Conservation (phyloP, 2,113 vertebrate genomes). For the Serinus canaria region DNA sequence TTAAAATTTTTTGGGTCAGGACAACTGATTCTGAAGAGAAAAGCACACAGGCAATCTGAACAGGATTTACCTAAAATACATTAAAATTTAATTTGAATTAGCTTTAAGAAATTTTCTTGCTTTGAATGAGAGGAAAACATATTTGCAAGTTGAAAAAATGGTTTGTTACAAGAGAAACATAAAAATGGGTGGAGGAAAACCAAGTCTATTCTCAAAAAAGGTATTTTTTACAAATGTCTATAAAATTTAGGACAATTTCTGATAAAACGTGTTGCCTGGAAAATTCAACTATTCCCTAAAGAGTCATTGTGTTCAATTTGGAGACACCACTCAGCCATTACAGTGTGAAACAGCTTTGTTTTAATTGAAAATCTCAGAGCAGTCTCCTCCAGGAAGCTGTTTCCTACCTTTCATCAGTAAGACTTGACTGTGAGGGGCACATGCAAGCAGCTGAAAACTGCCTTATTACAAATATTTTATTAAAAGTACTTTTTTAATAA, state of each 20-base stretch:
- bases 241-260: background rate
- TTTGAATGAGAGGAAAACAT: background rate
- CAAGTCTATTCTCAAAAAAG: background rate
- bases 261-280: background rate
- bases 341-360: background rate
- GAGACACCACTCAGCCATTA: background rate
- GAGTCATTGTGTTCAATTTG: background rate
- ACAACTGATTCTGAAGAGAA: background rate
- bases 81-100: background rate
- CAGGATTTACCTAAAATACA: background rate
- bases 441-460: background rate
- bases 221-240: background rate
- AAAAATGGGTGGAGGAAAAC: background rate
- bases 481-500: background rate
- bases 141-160: background rate
- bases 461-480: background rate
- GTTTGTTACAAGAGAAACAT: background rate
- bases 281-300: background rate
- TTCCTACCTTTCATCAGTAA: background rate
- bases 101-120: background rate
- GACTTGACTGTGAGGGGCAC: background rate
- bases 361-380: background rate
- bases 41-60: background rate
- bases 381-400: background rate
- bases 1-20: background rate